These are phyloP conservation scores for Lissocephala sabroskyi DNA, from an alignment of 2,888 invertebrate species.

Conservation along the genomic window DNA sequence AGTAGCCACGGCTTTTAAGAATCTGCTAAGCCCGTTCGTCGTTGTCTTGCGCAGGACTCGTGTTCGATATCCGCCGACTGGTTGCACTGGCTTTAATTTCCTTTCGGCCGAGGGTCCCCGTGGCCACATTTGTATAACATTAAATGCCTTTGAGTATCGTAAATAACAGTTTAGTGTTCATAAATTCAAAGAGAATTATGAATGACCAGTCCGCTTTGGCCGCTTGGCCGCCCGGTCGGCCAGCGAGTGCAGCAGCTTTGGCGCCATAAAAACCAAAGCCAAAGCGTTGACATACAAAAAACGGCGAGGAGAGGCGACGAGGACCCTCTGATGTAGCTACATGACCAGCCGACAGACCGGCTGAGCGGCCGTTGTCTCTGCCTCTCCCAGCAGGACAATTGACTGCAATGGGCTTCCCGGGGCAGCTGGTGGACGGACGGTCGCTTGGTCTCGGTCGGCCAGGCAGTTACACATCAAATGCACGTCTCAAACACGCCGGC, in stretches of 20 bases:
- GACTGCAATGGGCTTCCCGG: slow-evolving; percentile 32
- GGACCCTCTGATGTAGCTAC: slow-evolving; percentile 10
- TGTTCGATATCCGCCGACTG: no score
- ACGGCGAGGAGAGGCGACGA: slow-evolving; percentile 38
- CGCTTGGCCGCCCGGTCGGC: not conserved
- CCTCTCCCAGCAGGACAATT: slow-evolving; percentile 34
- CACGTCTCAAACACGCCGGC: slow-evolving; percentile 49
- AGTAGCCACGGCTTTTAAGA: no score
- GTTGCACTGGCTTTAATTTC: no score
- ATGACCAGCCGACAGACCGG: no score
- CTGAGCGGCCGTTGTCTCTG: no score
- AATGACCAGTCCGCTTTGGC: slow-evolving; percentile 40
- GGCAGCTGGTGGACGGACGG: no score
- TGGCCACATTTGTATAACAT: slow-evolving; percentile 56
- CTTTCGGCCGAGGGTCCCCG: slow-evolving; percentile 26
- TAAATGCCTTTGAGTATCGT: slow-evolving; percentile 67
- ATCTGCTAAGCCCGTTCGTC: no score
- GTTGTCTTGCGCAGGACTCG: no score
- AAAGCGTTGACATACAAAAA: slow-evolving; percentile 42
- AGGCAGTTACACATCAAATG: slow-evolving; percentile 42
- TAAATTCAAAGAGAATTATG: slow-evolving; percentile 69
- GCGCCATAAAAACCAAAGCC: slow-evolving; percentile 37
- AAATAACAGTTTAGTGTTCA: slow-evolving; percentile 69
- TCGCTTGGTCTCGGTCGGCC: slow-evolving; percentile 6
- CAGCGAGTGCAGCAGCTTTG: slow-evolving; percentile 21